These are phyloP conservation scores for Myrmecophaga tridactyla DNA, from an alignment of 2,113 vertebrate genomes.

Conservation along the genomic window DNA sequence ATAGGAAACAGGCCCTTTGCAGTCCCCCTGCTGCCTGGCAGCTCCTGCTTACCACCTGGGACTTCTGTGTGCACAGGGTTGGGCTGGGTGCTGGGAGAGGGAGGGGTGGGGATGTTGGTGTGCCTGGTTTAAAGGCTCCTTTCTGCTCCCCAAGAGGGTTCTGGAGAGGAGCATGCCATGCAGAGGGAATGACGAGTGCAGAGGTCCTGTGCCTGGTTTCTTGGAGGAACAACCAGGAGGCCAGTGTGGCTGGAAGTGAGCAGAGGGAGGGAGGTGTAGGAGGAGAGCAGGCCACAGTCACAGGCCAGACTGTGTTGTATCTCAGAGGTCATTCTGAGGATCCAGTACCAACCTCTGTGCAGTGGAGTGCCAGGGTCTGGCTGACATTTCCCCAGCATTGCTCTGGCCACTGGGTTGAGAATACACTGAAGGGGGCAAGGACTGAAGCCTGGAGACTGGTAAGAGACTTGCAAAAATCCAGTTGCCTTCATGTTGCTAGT, in stretches of 20 bases:
- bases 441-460: not conserved
- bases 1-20: not conserved
- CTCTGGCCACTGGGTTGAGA: not conserved
- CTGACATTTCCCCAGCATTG: not conserved
- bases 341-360: not conserved
- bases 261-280: not conserved
- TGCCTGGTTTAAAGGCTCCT: not conserved
- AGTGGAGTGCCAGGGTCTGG: not conserved
- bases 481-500: not conserved
- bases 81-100: not conserved
- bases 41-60: slow-evolving; percentile 48
- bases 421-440: not conserved
- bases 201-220: not conserved
- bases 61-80: slow-evolving; percentile 5
- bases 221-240: not conserved
- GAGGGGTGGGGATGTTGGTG: not conserved
- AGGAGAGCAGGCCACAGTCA: not conserved
- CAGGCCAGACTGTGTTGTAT: not conserved
- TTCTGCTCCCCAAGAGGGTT: not conserved
- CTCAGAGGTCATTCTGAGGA: too few relatives aligned
- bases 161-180: not conserved
- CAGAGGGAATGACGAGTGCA: not conserved
- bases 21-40: not conserved
- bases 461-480: not conserved
- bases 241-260: not conserved